Conservation (phyloP, 2,888 invertebrate genomes). For the Ochropacha duplaris region DNA sequence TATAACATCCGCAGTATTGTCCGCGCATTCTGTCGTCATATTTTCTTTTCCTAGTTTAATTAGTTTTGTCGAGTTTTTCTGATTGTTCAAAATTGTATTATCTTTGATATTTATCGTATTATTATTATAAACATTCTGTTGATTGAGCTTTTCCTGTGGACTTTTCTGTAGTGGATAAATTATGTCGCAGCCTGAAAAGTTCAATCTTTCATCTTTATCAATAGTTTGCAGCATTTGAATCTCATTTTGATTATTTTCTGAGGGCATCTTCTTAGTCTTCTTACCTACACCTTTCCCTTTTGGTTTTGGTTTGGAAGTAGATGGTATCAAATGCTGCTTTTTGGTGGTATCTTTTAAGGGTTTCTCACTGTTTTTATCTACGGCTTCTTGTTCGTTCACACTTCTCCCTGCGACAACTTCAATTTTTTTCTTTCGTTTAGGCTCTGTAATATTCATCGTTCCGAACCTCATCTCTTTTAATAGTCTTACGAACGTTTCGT, state of each 20-base stretch:
- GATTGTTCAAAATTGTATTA: too few relatives aligned
- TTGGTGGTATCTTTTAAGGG: conserved; percentile 2
- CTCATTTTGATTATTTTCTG: conserved; percentile 4
- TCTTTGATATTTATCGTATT: background rate
- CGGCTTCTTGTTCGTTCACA: background rate
- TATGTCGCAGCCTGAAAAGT: conserved; percentile 3
- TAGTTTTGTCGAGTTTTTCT: too few relatives aligned
- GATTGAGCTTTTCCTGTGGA: conserved; percentile 4
- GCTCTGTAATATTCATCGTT: background rate
- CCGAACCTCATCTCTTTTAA: background rate
- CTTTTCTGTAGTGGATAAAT: conserved; percentile 4
- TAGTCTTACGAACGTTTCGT: conserved; percentile 10
- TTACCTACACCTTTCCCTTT: conserved; percentile 4
- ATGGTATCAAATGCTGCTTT: conserved; percentile 4
- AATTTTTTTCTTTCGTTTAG: background rate
- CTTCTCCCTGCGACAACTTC: background rate
- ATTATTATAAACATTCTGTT: conserved; percentile 4
- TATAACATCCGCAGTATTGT: too few relatives aligned
- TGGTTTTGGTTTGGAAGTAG: conserved; percentile 3
- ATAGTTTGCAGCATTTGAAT: conserved; percentile 3
- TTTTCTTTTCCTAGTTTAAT: too few relatives aligned
- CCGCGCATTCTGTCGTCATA: too few relatives aligned
- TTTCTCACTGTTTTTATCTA: conserved; percentile 4
- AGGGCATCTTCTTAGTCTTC: conserved; percentile 2
- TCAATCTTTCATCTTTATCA: conserved; percentile 4